Evolutionary conservation across 2,888 invertebrate genomes (phyloP), one percentile per base, ranked within the genome.

Genomic region (Hedya salicella): DNA sequence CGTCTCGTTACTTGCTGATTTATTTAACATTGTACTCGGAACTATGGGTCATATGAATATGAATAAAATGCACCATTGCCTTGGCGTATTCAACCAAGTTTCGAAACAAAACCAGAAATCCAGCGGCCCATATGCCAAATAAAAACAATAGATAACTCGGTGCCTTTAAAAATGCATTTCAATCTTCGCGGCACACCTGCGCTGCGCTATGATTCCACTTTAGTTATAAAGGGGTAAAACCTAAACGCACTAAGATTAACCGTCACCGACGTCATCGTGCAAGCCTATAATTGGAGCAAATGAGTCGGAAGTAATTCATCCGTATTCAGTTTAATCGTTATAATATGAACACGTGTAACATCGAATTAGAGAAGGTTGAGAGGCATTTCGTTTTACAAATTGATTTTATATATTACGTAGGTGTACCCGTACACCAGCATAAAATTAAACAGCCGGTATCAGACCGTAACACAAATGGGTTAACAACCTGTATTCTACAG

Each of bases 391-490:
- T 44, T 59, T 59, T 64, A 44, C 25, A 64, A 60, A 66, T 53
- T 48, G 48, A 66, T 66, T 53, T 61, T 54, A 25, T 53, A 53
- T 19, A 21, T n/a, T 56, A 9, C 11, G 14, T 44, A 61, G 54
- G 54, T 66, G 78, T 21, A 48, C 79, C 76, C 75, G 80, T 81
- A 80, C n/a, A n/a, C 78, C 76, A 73, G 77, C 76, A 76, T 78
- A 81, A 82, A 86, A 79, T 81, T 75, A 77, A 76, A 81, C 81
- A 76, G 79, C 81, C 80, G 78, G 83, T 87, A 89, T 84, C 87
- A 86, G 89, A 89, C 85, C 88, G 87, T 85, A 88, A 87, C 88
- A 80, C 75, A 86, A 85, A 86, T 86, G 80, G 88, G 89, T 89
- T 87, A 89, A 88, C 85, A 88, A 89, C 89, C 89, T 89, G 88